Evolutionary conservation across 2,113 vertebrate species (phyloP), one percentile per base, ranked within the genome.

Genomic region (Ramphastos sulfuratus): DNA sequence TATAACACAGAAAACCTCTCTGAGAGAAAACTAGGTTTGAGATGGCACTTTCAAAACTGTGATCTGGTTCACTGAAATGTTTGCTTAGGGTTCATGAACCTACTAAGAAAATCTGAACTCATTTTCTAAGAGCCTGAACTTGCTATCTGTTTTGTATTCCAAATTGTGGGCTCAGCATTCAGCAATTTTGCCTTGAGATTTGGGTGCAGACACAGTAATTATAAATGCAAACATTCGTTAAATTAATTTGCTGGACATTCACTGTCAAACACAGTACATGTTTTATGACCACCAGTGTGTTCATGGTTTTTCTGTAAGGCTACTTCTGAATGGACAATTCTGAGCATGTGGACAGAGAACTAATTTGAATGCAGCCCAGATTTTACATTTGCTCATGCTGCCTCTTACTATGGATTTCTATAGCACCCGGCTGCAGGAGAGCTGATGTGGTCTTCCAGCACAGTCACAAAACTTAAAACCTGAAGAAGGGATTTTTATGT

Each of bases 311-410:
- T 46, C 35, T 20, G 58, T 59, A 64, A 69, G 55, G 59, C 14
- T 79, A 10, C 42, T 23, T 52, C 28, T 3, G 42, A 60, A 37
- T 4, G n/a, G 58, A 6, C 54, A 75, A 3, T 48, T 52, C 25
- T 27, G 20, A 30, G 66, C 0, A 0, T 2, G 6, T 3, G 28
- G 28, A 58, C 28, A 4, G 1, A 0, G 44, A 55, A 39, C 1
- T 12, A 12, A 7, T 12, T 1, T 19, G 75, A 48, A 77, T 11
- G 0, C 25, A 59, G 63, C 58, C 54, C 71, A 31, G 9, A 2
- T 75, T 17, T 78, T 23, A 37, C 48, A 8, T 33, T 27, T 4
- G 0, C 33, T 60, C 17, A 2, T 2, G 13, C 60, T 50, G 37
- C 4, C 79, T 79, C 60, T 52, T 27, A 2, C n/a, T 18, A 5